Base-by-base conservation (phyloP, 2,797 vertebrate species). In the Prunella strophiata region DNA sequence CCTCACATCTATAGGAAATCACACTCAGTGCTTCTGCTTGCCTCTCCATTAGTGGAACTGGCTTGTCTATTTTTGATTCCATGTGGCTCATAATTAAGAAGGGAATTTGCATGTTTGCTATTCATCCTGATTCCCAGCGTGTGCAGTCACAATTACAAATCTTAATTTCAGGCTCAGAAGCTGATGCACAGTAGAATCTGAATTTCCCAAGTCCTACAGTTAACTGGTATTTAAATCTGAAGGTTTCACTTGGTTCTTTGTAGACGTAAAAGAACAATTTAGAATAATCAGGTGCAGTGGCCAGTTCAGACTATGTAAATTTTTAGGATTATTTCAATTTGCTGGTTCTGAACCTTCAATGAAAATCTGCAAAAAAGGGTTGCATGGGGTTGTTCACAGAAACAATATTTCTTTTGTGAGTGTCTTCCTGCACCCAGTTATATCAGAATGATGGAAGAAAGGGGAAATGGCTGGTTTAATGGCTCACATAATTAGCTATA, bases 381-480 rank as follows among this genome's bases (percentile, higher is more conserved):
- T 80, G n/a, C 34, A 43, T 0, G 7, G 67, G 12, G 38, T n/a
- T 47, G 62, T 70, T 94, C 47, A 74, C 13, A 86, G 86, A 79
- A 95, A 92, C 38, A 91, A 1, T 79, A 57, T 88, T 88, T 90
- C 63, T 85, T 86, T 92, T 88, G 73, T 88, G 68, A 85, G 68
- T 43, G 34, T 76, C 89, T 95, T 94, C 66, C 58, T 94, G 76
- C 57, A 32, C 65, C 85, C 79, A 94, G 9, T 88, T 91, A 91
- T 79, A 91, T 29, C 59, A 42, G 76, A 95, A 88, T 67, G 85
- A 84, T 0, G 1, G 66, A 88, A 94, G 58, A 71, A 88, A 94
- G 27, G 40, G 59, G 63, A 90, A 95, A 90, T 40, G 65, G 55
- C 34, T 0, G 2, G 77, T 95, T 91, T 82, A 50, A 78, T 82